Percentiles rank a stretch among this genome's conserved stretches.
Conservation (phyloP, 2,113 vertebrate genomes). For the Neogale vison region DNA sequence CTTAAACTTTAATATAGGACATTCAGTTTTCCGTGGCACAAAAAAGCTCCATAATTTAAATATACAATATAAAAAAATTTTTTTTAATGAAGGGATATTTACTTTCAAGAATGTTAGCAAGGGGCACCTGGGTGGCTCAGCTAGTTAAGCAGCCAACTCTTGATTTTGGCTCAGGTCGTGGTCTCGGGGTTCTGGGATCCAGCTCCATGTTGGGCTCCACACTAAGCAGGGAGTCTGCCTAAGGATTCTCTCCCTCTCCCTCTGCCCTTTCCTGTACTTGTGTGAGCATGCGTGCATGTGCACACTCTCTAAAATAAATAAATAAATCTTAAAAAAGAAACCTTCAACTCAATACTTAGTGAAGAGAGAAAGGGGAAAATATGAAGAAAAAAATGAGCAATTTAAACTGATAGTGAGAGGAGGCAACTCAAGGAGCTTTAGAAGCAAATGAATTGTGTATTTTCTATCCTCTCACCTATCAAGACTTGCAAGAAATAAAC, state of each 20-base stretch:
- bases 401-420: neutral
- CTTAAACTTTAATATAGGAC: neutral
- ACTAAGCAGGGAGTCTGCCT: neutral
- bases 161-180: neutral
- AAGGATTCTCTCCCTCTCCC: neutral
- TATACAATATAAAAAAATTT: neutral
- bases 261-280: neutral
- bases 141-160: neutral
- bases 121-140: neutral
- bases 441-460: neutral
- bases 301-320: neutral
- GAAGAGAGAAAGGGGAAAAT: neutral
- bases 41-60: conserved; percentile 21
- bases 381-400: neutral
- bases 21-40: neutral
- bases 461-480: neutral
- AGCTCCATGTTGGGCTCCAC: neutral
- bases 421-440: neutral
- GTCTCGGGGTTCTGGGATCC: neutral
- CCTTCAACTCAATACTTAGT: neutral
- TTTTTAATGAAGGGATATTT: neutral
- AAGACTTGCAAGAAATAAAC: neutral
- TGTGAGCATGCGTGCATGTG: rapidly evolving
- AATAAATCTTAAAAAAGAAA: neutral
- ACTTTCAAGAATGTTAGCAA: neutral